Evolutionary conservation across 2,113 vertebrate species (phyloP), one percentile per base, ranked within the genome.

Genomic region (Myotis davidii): DNA sequence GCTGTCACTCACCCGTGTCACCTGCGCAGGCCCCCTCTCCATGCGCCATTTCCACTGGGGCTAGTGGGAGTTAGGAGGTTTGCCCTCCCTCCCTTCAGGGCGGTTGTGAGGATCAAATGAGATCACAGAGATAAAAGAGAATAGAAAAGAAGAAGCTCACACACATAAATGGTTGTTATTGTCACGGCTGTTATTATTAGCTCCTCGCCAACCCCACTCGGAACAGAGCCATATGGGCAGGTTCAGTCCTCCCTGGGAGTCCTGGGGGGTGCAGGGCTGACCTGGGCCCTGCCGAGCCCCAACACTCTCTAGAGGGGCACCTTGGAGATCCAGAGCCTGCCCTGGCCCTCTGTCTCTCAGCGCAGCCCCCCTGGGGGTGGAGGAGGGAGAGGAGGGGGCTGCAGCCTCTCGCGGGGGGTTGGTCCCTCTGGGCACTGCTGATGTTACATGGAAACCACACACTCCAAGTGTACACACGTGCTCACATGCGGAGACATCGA

Each of bases 81-180:
- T 29, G 16, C 17, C 34, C 39, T 70, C 32, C 48, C 23, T 42
- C 32, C 61, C 89, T 79, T 74, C 45, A 37, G 93, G 82, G 34
- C 79, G 65, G 61, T 27, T 34, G 27, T 91, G 52, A 81, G 90
- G 76, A 64, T 95, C 81, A 52, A 94, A 50, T 27, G 85, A 91
- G 94, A 88, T 94, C 64, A 23, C 2, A 3, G 42, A 87, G 89
- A 95, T 74, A 85, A 73, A 85, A 88, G 73, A 86, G 37, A 91
- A 65, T 4, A 85, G 88, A 67, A 83, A 61, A 92, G 91, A 81
- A 90, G 84, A 81, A 91, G 76, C 59, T 64, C 6, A 3, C 67
- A 78, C 79, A 64, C 23, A 8, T 14, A 78, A 78, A 67, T 65
- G 85, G 39, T 73, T 95, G 34, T 61, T 85, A 85, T 39, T 85